Evolutionary conservation across 1,140 invertebrate species (phyloP), one percentile per base, ranked within the genome.

Genomic region (Trissolcus basalis): DNA sequence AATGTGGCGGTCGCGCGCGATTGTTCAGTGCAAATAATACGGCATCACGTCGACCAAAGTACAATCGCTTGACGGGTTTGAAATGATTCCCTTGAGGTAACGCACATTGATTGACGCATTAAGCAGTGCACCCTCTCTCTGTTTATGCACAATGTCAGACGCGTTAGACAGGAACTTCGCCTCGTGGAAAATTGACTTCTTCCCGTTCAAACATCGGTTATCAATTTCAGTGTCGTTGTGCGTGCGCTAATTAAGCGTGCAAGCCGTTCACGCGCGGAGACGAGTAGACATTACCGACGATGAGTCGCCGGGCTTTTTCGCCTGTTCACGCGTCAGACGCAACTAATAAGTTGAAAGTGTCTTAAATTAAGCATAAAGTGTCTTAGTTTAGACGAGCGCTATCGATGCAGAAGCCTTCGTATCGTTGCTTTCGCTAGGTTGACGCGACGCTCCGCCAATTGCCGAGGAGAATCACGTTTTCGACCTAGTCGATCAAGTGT

Each of bases 331-430:
- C 63, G 19, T 3, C 72, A 68, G 72, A 75, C 64, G 63, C 45
- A 74, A 58, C 61, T 74, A 74, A 74, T 68, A 67, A 61, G 53
- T 68, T 74, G 47, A 16, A 74, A 74, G 53, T 68, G 61, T 74
- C 58, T 74, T 67, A 61, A 74, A 68, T 74, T 74, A 74, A 68
- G 71, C 71, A 61, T 74, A 39, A 74, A 65, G 44, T 54, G 27
- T 73, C 53, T 73, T 50, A 67, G 44, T 12, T 59, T 49, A 48
- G 36, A 27, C 19, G n/a, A 45, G 35, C 45, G 50, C 14, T 41
- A 60, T 59, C 65, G 44, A 49, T 60, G 50, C 7, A 35, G 45
- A 70, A 49, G 41, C 7, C 12, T 32, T 7, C 6, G 14, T 43
- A 54, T 48, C 12, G 35, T 50, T 45, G 41, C 55, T 53, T 19